Percentiles rank a stretch among this genome's conserved stretches.
phyloP scores from a whole-genome alignment of 1,140 invertebrate species.

The Drosophila yakuba region DNA sequence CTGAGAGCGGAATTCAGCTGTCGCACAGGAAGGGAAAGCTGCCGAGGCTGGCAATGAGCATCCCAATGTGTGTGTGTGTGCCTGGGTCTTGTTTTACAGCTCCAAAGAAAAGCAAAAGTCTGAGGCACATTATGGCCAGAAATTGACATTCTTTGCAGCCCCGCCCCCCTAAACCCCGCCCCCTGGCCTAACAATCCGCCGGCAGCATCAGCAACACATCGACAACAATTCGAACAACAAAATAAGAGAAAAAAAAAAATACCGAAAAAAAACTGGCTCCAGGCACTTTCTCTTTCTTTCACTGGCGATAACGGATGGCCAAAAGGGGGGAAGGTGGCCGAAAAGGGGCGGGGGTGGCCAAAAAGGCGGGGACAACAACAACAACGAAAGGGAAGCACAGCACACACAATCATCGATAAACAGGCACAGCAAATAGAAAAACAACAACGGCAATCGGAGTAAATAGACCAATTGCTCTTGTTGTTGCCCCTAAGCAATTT shows the following conservation, averaged over 20 bases:
- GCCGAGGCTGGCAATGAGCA: conserved; percentile 25
- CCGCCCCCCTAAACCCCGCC: conserved; percentile 3
- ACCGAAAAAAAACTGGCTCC: conserved; percentile 69
- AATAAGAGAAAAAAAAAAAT: conserved; percentile 48
- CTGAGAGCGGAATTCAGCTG: conserved; percentile 48
- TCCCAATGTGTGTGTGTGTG: conserved; percentile 18
- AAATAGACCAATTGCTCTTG: conserved; percentile 76
- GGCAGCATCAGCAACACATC: conserved; percentile 54
- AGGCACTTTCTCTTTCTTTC: conserved; percentile 84
- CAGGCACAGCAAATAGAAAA: conserved; percentile 60
- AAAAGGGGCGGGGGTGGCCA: conserved; percentile 19
- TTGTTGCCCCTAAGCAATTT: conserved; percentile 65
- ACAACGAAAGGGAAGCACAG: conserved; percentile 68
- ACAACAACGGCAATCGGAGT: conserved; percentile 40
- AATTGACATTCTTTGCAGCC: conserved; percentile 78
- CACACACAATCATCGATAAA: conserved; percentile 62
- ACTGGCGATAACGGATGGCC: conserved; percentile 70
- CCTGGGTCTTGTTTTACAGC: conserved; percentile 69
- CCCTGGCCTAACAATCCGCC: conserved; percentile 5
- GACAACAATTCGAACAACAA: conserved; percentile 64
- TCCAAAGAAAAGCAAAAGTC: conserved; percentile 84
- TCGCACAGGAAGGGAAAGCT: conserved; percentile 81
- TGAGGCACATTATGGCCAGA: conserved; percentile 73
- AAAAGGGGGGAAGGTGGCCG: neutral
- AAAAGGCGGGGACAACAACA: conserved; percentile 5